Percentiles rank a stretch among this genome's conserved stretches.
These are phyloP conservation scores for Criorhina ranunculi DNA, from an alignment of 2,888 invertebrate genomes.

Conservation along the genomic window DNA sequence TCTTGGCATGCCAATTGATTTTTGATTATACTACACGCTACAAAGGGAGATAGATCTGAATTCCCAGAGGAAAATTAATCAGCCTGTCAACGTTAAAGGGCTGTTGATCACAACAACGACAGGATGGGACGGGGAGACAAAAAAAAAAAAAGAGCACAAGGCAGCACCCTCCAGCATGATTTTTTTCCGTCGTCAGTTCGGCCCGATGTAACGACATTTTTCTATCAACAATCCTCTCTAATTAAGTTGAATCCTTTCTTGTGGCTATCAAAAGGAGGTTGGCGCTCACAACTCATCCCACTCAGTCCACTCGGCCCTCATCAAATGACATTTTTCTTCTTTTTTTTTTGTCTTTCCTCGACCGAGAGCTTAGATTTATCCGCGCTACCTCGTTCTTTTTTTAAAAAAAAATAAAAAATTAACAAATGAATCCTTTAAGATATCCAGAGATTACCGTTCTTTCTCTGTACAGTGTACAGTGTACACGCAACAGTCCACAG, in stretches of 20 bases:
- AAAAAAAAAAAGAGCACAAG: conserved; percentile 13
- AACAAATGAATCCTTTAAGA: conserved; percentile 75
- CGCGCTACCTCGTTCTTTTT: conserved; percentile 56
- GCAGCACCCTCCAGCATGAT: conserved; percentile 54
- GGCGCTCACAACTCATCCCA: conserved; percentile 19
- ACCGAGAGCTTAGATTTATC: conserved; percentile 63
- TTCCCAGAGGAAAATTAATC: conserved; percentile 66
- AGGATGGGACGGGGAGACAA: too few species aligned
- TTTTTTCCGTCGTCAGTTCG: conserved; percentile 63
- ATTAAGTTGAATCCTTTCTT: conserved; percentile 76
- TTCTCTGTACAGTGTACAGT: conserved; percentile 27
- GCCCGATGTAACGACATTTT: conserved; percentile 75
- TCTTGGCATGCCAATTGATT: conserved; percentile 73
- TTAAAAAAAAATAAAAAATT: conserved; percentile 65
- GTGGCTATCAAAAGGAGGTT: conserved; percentile 70
- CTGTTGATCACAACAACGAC: conserved; percentile 28
- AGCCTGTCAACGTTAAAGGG: conserved; percentile 68
- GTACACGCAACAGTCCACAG: conserved; percentile 38
- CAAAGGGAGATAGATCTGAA: conserved; percentile 21
- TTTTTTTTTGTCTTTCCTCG: conserved; percentile 2
- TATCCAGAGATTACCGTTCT: conserved; percentile 71
- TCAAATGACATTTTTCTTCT: conserved; percentile 54
- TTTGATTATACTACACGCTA: conserved; percentile 60
- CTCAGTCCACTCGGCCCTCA: conserved; percentile 52
- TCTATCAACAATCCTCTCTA: conserved; percentile 75